phyloP scores from a whole-genome alignment of 2,888 invertebrate species.

The Andrena dorsata region DNA sequence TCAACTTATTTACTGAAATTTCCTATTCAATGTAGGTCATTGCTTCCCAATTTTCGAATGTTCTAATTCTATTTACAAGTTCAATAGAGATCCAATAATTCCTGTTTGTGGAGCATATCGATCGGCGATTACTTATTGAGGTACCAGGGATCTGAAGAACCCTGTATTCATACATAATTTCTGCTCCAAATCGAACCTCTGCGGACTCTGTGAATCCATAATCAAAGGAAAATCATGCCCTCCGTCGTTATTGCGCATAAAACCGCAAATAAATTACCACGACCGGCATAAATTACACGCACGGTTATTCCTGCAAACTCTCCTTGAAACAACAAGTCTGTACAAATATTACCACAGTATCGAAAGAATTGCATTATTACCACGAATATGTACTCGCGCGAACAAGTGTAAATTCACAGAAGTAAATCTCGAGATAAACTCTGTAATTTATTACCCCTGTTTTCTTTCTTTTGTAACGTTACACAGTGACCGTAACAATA shows the following conservation, averaged over 20 bases:
- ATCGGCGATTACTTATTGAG: background rate
- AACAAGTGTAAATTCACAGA: too few relatives aligned
- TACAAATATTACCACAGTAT: too few relatives aligned
- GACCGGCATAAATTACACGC: background rate
- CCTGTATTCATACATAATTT: slow-evolving; percentile 3
- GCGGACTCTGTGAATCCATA: background rate
- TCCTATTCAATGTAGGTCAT: background rate
- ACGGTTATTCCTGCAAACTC: background rate
- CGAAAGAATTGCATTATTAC: too few relatives aligned
- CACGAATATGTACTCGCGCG: too few relatives aligned
- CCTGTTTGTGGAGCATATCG: background rate
- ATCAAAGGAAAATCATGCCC: background rate
- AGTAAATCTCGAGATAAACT: too few relatives aligned
- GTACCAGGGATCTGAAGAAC: background rate
- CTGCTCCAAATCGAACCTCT: background rate
- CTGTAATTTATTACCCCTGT: too few relatives aligned
- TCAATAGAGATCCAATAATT: background rate
- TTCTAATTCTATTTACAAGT: background rate
- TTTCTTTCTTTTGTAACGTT: too few relatives aligned
- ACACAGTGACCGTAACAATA: too few relatives aligned
- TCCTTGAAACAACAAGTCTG: too few relatives aligned
- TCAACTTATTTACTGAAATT: too few relatives aligned
- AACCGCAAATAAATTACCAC: slow-evolving; percentile 3
- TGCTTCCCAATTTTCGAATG: background rate
- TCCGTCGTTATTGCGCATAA: background rate